Conservation (phyloP, 92 coral and sea anemone genomes). For the Galaxea fascicularis region DNA sequence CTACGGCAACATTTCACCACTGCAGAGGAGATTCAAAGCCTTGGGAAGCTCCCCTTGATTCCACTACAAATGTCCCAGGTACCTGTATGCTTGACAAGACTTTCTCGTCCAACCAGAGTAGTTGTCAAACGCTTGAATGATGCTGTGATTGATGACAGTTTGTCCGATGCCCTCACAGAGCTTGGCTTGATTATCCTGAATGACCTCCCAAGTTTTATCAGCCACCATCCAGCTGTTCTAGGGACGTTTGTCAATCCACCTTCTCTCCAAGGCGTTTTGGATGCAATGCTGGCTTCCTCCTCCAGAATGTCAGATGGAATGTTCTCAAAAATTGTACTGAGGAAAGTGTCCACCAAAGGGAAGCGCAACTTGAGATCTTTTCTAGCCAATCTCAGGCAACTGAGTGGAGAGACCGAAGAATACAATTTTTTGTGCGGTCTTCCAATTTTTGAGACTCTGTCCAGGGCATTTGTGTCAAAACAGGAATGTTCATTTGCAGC, state of each 20-base stretch:
- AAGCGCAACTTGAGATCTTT: slow-evolving; percentile 11
- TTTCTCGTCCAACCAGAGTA: slow-evolving; percentile 49
- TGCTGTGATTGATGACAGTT: slow-evolving; percentile 15
- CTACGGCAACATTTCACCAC: slow-evolving; percentile 55
- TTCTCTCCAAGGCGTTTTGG: slow-evolving; percentile 51
- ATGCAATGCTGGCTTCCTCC: slow-evolving; percentile 37
- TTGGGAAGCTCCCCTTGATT: slow-evolving; percentile 72
- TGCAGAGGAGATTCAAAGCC: slow-evolving; percentile 24
- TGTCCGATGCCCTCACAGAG: slow-evolving; percentile 17
- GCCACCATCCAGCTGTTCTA: slow-evolving; percentile 56
- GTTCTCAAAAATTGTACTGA: background rate
- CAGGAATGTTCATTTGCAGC: slow-evolving; percentile 26
- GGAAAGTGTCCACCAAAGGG: background rate
- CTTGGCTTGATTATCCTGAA: slow-evolving; percentile 64
- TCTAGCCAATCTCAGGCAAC: slow-evolving; percentile 13
- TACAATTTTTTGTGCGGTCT: slow-evolving; percentile 19
- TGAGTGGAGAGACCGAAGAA: background rate
- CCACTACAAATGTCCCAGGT: slow-evolving; percentile 42
- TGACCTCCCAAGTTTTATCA: slow-evolving; percentile 50
- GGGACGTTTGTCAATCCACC: slow-evolving; percentile 65
- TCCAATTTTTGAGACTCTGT: slow-evolving; percentile 69
- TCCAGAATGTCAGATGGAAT: background rate
- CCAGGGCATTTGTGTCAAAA: slow-evolving; percentile 7
- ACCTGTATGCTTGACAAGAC: slow-evolving; percentile 53
- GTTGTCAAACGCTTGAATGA: slow-evolving; percentile 30